Evolutionary conservation across 2,797 vertebrate species (phyloP), one percentile per base, ranked within the genome.

Genomic region (Tolypeutes matacus): DNA sequence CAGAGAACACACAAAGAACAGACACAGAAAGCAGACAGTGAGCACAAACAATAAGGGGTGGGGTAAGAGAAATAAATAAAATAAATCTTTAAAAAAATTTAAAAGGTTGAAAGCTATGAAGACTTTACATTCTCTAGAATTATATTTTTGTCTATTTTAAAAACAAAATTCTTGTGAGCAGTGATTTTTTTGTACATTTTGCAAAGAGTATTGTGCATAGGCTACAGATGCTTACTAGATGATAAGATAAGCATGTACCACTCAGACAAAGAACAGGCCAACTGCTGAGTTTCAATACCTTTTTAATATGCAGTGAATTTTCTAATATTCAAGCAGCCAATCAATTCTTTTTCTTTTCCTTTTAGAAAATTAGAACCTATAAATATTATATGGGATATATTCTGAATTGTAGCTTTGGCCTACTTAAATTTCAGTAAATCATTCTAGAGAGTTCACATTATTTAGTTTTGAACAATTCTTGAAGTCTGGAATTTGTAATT

Each of bases 381-480:
- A 60, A 67, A 25, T 90, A 27, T 53, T 83, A 36, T 34, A 56
- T 72, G 53, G 94, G 29, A 20, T 82, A 31, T 62, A 42, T 56
- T 93, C 86, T 72, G 83, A 95, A 73, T 73, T 64, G 8, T 65
- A 23, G 11, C 3, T 72, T 82, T 83, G 78, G 75, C 64, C 89
- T 87, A 72, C 69, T 90, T 90, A 72, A 67, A 88, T 91, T 72
- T 86, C 67, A 86, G 75, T 84, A 83, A 93, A 31, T 85, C 73
- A 31, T 92, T 90, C 62, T 56, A 77, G 8, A 31, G 1, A 2
- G 17, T 75, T 77, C n/a, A 67, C 17, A 15, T 88, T 78, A 73
- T 83, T 94, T 86, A 49, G 7, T 87, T 89, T 76, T 49, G 65
- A 94, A n/a, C 27, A 81, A 76, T 95, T 96, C 76, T 85, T 64